Base-by-base conservation (phyloP, 2,888 invertebrate species). In the Lagria hirta region DNA sequence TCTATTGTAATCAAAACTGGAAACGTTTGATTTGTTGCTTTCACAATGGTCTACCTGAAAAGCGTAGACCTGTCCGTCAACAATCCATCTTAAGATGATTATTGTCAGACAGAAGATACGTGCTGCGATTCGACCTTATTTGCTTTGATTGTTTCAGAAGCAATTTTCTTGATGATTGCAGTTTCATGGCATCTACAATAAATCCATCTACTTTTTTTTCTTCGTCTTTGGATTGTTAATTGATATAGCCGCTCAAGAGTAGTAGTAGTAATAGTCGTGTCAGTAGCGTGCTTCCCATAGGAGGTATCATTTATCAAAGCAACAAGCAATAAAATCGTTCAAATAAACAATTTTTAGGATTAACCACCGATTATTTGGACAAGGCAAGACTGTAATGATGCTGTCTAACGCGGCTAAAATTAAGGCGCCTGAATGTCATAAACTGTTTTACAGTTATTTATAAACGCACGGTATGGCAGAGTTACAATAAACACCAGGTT, bases 401-500 rank as follows among this genome's bases (percentile, higher is more conserved):
- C 17, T 41, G 45, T 47, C 42, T 47, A 42, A 35, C 26, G 37
- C 42, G 48, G 44, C 48, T 51, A 40, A 54, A 54, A 55, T 53
- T 55, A 54, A 68, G 69, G 69, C 69, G 69, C 69, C 69, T 64
- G 62, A 56, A 52, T 52, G 61, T 57, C 53, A 64, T 67, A 67
- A 69, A 69, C 57, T 55, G 56, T 66, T 66, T 66, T 65, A 66
- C 62, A 59, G 66, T 62, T 66, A 67, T 68, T 68, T 66, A 67
- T 65, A 64, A 67, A 69, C 63, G 64, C 62, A 61, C 50, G 60
- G 59, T 57, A 68, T 67, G 65, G 65, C 65, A 61, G 60, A 62
- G 64, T 64, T 68, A 68, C 65, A 69, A 68, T 68, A 69, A 69
- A 69, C 68, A 68, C 57, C n/a, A 56, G 52, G 61, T 67, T 69